phyloP scores from a whole-genome alignment of 2,888 invertebrate species.

The Meteorus colon region DNA sequence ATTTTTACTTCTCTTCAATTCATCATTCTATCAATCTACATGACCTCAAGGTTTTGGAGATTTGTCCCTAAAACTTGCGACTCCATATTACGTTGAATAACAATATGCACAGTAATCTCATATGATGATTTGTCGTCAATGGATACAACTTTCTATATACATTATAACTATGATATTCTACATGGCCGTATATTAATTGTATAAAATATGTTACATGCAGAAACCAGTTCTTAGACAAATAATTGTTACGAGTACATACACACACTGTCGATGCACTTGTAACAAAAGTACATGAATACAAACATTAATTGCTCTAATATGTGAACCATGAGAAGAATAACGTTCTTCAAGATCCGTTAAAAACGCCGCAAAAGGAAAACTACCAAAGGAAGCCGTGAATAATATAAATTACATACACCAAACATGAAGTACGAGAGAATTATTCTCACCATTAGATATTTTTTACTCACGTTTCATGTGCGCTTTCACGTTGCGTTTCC shows the following conservation, averaged over 20 bases:
- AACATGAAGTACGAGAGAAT: slow-evolving; percentile 10
- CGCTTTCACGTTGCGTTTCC: slow-evolving; percentile 27
- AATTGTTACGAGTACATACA: slow-evolving; percentile 18
- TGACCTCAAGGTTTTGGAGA: too few relatives aligned
- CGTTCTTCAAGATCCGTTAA: slow-evolving; percentile 24
- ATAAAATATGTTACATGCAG: slow-evolving; percentile 15
- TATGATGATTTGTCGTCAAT: slow-evolving; percentile 55
- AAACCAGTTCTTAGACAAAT: slow-evolving; percentile 34
- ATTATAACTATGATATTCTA: slow-evolving; percentile 28
- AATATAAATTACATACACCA: not conserved
- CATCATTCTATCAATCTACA: too few relatives aligned
- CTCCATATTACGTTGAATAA: not conserved
- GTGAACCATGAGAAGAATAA: slow-evolving; percentile 39
- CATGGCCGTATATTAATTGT: slow-evolving; percentile 6
- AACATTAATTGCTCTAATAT: slow-evolving; percentile 29
- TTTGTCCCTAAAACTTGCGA: too few relatives aligned
- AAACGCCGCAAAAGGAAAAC: slow-evolving; percentile 34
- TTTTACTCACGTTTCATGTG: slow-evolving; percentile 41
- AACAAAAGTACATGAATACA: not conserved
- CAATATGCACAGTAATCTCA: slow-evolving; percentile 50
- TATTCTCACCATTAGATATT: slow-evolving; percentile 34
- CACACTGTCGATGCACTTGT: not conserved
- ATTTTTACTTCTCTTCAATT: too few relatives aligned
- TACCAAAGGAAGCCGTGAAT: slow-evolving; percentile 34
- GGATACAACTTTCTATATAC: slow-evolving; percentile 60